Conservation (phyloP, 1,140 invertebrate species). For the Neodiprion virginianus region DNA sequence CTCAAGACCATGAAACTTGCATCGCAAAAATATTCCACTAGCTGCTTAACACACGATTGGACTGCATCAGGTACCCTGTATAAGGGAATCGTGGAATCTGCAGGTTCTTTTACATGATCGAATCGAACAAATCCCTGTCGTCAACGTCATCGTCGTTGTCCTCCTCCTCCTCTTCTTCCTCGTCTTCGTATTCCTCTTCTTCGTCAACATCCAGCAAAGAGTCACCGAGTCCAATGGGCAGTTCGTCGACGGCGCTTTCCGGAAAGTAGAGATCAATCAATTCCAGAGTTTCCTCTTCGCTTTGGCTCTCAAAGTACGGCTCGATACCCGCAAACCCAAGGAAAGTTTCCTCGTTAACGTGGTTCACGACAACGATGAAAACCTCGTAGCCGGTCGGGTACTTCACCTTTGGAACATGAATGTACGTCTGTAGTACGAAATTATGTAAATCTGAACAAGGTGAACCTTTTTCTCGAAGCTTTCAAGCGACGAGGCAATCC, state of each 20-base stretch:
- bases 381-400: slow-evolving; percentile 45
- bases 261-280: slow-evolving; percentile 47
- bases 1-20: no score
- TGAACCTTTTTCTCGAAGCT: slow-evolving; percentile 47
- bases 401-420: slow-evolving; percentile 32
- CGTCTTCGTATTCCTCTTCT: slow-evolving; percentile 21
- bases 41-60: no score
- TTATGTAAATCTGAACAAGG: background rate
- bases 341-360: slow-evolving; percentile 44
- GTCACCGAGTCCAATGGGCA: slow-evolving; percentile 7
- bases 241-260: slow-evolving; percentile 30
- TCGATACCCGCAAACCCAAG: slow-evolving; percentile 48
- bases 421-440: no score
- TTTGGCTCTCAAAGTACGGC: slow-evolving; percentile 43
- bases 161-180: slow-evolving; percentile 25
- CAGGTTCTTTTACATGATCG: no score
- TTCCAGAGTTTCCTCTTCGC: slow-evolving; percentile 32
- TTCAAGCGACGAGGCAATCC: slow-evolving; percentile 39
- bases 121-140: background rate
- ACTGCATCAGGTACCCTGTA: no score
- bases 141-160: slow-evolving; percentile 27
- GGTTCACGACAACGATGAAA: slow-evolving; percentile 41
- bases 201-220: background rate
- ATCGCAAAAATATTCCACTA: no score
- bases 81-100: no score